Evolutionary conservation across 2,113 vertebrate genomes (phyloP).

Genomic region (Lipotes vexillifer): DNA sequence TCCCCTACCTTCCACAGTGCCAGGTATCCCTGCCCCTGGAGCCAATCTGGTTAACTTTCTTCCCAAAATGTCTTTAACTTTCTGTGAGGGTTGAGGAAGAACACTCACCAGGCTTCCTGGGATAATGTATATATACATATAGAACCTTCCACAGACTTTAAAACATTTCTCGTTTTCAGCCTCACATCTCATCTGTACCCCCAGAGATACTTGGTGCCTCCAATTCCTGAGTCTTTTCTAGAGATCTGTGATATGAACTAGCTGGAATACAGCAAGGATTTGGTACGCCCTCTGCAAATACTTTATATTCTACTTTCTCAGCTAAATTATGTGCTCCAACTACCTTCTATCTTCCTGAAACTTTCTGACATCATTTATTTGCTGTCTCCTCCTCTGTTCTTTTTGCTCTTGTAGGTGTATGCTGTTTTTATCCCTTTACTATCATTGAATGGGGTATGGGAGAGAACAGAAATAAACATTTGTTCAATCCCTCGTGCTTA

Average conservation of each 20-base stretch:
- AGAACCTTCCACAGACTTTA: neutral
- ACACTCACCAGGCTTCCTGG: neutral
- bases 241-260: neutral
- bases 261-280: neutral
- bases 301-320: neutral
- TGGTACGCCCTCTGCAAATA: neutral
- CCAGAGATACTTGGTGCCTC: neutral
- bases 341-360: neutral
- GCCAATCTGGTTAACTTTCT: neutral
- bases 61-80: neutral
- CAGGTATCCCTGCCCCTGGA: neutral
- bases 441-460: neutral
- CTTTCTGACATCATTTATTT: neutral
- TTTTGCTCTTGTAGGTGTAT: neutral
- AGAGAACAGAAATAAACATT: neutral
- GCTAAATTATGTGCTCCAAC: neutral
- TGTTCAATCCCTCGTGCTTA: neutral
- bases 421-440: neutral
- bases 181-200: neutral
- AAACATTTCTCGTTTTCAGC: neutral
- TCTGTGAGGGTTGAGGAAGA: neutral
- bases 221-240: neutral
- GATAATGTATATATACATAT: neutral
- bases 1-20: neutral
- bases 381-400: neutral